A percentile compares a stretch with the other conserved stretches of the same genome.
phyloP scores from a whole-genome alignment of 2,888 invertebrate species.

The Aethes cnicana region DNA sequence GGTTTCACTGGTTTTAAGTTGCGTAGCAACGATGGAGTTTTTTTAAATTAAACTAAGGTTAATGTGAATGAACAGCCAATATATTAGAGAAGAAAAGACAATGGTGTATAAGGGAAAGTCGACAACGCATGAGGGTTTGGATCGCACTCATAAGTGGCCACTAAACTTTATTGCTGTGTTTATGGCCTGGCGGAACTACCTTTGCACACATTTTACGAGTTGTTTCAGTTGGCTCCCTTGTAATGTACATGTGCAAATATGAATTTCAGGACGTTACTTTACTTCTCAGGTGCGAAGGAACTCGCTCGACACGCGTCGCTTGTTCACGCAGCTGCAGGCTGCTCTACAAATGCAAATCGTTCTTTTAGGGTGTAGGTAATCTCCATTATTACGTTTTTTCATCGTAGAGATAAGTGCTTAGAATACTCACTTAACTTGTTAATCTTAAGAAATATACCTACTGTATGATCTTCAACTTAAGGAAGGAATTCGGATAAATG shows the following conservation, averaged over 20 bases:
- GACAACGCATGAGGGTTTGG: slow-evolving; percentile 26
- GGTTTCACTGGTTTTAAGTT: slow-evolving; percentile 8
- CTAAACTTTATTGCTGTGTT: slow-evolving; percentile 75
- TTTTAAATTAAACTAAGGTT: slow-evolving; percentile 10
- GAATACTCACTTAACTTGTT: too few relatives aligned
- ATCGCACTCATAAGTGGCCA: slow-evolving; percentile 62
- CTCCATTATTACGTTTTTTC: too few relatives aligned
- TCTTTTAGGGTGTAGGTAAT: too few relatives aligned
- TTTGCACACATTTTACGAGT: slow-evolving; percentile 44
- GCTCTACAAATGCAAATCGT: slow-evolving; percentile 30
- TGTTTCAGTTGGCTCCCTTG: slow-evolving; percentile 38
- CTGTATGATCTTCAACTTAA: too few relatives aligned
- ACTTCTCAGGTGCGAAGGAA: slow-evolving; percentile 35
- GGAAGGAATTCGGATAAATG: too few relatives aligned
- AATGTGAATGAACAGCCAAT: slow-evolving; percentile 23
- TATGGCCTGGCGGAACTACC: slow-evolving; percentile 58
- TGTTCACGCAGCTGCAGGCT: slow-evolving; percentile 35
- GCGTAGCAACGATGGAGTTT: slow-evolving; percentile 3
- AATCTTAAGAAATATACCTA: too few relatives aligned
- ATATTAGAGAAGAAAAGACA: slow-evolving; percentile 30
- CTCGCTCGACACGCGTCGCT: slow-evolving; percentile 36
- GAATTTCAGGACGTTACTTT: slow-evolving; percentile 38
- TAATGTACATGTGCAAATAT: slow-evolving; percentile 34
- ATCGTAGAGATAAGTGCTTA: too few relatives aligned
- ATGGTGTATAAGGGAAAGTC: slow-evolving; percentile 25